These are phyloP conservation scores for Clusia tigrina DNA, from an alignment of 2,888 invertebrate genomes.

Conservation along the genomic window DNA sequence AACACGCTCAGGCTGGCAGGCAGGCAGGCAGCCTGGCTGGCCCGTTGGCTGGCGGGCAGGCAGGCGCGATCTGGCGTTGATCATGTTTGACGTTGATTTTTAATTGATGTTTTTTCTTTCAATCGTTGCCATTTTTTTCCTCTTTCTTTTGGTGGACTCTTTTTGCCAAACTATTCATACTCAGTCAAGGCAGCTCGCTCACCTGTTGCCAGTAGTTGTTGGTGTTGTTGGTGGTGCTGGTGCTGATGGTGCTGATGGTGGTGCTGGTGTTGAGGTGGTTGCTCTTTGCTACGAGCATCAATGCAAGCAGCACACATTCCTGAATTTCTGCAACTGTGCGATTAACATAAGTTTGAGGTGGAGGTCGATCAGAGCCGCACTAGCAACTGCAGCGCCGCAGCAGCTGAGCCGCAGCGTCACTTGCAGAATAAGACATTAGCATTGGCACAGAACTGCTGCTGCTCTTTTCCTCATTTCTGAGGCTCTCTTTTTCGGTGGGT, in stretches of 20 bases:
- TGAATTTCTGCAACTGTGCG: not conserved
- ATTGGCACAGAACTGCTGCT: not conserved
- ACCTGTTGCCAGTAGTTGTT: no score
- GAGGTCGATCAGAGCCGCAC: not conserved
- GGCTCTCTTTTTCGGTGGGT: conserved; percentile 29
- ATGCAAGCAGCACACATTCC: not conserved
- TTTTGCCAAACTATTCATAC: no score
- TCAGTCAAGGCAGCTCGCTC: conserved; percentile 24
- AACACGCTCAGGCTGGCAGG: conserved; percentile 37
- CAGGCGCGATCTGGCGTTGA: conserved; percentile 56
- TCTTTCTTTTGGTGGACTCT: not conserved
- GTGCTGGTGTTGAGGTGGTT: no score
- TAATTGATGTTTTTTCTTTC: conserved; percentile 61
- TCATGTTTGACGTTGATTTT: conserved; percentile 64
- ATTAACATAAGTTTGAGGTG: not conserved
- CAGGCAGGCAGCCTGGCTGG: no score
- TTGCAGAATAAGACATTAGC: not conserved
- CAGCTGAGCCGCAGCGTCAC: not conserved
- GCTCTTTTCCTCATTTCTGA: not conserved
- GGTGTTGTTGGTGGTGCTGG: no score
- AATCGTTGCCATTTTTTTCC: conserved; percentile 27
- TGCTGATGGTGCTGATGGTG: no score
- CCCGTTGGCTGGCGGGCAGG: no score
- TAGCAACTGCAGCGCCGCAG: no score
- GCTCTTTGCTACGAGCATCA: not conserved